Evolutionary conservation across 2,113 vertebrate genomes (phyloP).

Genomic region (Chloebia gouldiae): DNA sequence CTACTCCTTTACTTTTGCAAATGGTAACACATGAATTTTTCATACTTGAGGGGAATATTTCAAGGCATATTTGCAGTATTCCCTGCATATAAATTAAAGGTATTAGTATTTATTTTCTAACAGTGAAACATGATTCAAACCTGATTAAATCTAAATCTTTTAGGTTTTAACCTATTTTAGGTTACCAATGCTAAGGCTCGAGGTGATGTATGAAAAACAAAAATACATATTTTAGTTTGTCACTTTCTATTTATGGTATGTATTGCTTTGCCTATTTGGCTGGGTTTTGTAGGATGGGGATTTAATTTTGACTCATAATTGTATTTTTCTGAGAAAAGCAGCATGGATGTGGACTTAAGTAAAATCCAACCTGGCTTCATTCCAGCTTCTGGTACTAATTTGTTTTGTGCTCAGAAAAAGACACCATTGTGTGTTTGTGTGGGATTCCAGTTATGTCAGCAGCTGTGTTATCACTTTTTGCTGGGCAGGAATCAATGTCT

Average conservation of each 20-base stretch:
- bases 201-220: background rate
- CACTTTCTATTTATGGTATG: background rate
- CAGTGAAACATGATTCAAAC: background rate
- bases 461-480: slow-evolving; percentile 12
- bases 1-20: slow-evolving; percentile 81
- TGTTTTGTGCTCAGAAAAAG: slow-evolving; percentile 14
- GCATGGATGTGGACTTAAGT: background rate
- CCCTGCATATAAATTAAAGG: background rate
- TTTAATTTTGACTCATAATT: slow-evolving; percentile 39
- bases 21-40: slow-evolving; percentile 66
- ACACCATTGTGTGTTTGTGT: background rate
- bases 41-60: background rate
- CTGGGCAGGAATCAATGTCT: background rate
- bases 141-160: background rate
- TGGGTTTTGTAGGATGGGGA: background rate
- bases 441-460: slow-evolving; percentile 7
- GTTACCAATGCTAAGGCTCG: background rate
- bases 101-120: background rate
- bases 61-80: background rate
- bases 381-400: slow-evolving; percentile 23
- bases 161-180: background rate
- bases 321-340: slow-evolving; percentile 15
- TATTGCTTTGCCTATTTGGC: background rate
- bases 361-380: slow-evolving; percentile 26
- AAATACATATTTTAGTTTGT: background rate